Evolutionary conservation across 2,888 invertebrate genomes (phyloP), one percentile per base, ranked within the genome.

Genomic region (Mamestra brassicae): DNA sequence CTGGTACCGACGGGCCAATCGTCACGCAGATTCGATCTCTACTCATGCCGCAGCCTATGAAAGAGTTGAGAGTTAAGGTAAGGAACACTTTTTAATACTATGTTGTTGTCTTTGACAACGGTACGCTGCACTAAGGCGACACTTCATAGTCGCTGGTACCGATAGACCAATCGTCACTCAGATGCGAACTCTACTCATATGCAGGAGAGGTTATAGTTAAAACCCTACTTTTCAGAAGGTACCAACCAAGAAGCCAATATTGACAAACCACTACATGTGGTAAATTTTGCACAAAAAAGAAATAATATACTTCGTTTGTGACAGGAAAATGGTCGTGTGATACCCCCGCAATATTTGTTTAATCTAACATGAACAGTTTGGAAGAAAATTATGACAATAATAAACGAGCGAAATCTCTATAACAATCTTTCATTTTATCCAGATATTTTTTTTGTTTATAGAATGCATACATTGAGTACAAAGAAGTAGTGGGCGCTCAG

Each of bases 1-100:
- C 99, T 2, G 99, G 99, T 62, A 99, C 99, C 0, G 99, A 99
- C 90, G 99, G 99, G 1, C 99, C 99, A 0, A 99, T 99, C 84
- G 98, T 99, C 47, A 99, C 99, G 0, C 99, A 99, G 95, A 99
- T 99, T 84, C 97, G 99, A 64, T 99, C 99, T 0, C 97, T 99
- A 47, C 97, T 99, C 47, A 99, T 99, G 98, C 99, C 99, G 3
- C 99, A 99, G 91, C 99, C 99, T 0, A 97, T 99, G 97, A 99
- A 98, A 94, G 99, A 99, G 94, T 96, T 99, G 64, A 97, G 99
- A 86, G 99, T 99, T 6, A 99, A 99, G 97, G 98, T 81, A 4
- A 58, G 79, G 10, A 1, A n/a, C 8, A 66, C 1, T 11, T 45
- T 38, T 71, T 5, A 98, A 47, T 78, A 73, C 58, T 57, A 5